These are phyloP conservation scores for Sesamia nonagrioides DNA, from an alignment of 1,140 invertebrate species.

Conservation along the genomic window DNA sequence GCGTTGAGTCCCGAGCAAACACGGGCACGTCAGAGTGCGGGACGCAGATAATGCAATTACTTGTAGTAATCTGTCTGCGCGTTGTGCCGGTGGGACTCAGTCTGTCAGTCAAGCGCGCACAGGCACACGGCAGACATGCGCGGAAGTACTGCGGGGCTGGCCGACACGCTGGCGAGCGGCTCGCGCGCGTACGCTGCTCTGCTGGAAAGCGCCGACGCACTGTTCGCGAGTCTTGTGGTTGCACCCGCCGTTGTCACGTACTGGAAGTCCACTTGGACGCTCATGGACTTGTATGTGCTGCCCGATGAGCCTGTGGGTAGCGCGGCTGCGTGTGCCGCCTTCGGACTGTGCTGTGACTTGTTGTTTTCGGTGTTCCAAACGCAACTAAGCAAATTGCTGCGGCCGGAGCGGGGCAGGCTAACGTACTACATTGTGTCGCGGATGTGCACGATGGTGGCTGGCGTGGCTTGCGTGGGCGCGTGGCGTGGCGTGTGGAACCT, in stretches of 20 bases:
- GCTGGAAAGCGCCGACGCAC: slow-evolving; percentile 90
- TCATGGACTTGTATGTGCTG: slow-evolving; percentile 92
- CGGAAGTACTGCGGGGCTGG: slow-evolving; percentile 88
- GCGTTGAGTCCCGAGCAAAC: slow-evolving; percentile 52
- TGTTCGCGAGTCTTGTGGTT: slow-evolving; percentile 91
- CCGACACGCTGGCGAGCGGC: slow-evolving; percentile 84
- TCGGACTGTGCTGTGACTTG: slow-evolving; percentile 91
- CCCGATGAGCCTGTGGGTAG: slow-evolving; percentile 89
- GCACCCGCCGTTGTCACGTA: slow-evolving; percentile 94
- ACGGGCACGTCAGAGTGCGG: slow-evolving; percentile 66
- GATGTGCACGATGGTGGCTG: slow-evolving; percentile 92
- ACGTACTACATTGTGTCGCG: slow-evolving; percentile 92
- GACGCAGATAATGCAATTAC: slow-evolving; percentile 83
- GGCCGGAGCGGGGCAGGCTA: slow-evolving; percentile 90
- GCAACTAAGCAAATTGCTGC: slow-evolving; percentile 88
- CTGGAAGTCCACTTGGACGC: slow-evolving; percentile 95
- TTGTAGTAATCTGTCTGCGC: slow-evolving; percentile 71
- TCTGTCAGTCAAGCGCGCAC: slow-evolving; percentile 59
- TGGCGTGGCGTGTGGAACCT: slow-evolving; percentile 94
- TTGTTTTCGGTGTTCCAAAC: slow-evolving; percentile 91
- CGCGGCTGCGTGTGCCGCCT: slow-evolving; percentile 89
- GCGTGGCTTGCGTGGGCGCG: slow-evolving; percentile 93
- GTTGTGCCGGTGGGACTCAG: slow-evolving; percentile 56
- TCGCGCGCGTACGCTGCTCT: slow-evolving; percentile 88
- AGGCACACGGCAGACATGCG: slow-evolving; percentile 85